Conservation (phyloP, 1,140 invertebrate genomes). For the Aphaenogaster floridana region DNA sequence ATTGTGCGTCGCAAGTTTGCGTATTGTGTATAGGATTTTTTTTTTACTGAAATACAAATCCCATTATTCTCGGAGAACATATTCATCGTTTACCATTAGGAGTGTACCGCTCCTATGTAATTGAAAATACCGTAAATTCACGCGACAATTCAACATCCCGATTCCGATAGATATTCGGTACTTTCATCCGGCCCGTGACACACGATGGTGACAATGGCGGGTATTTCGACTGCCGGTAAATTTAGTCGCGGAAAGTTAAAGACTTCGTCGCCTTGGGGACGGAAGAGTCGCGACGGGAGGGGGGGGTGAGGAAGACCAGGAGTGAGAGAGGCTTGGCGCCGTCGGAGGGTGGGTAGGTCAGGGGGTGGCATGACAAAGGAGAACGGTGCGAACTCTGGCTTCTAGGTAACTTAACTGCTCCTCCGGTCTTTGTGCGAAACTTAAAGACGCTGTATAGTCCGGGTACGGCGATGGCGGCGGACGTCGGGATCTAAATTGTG, state of each 20-base stretch:
- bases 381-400: conserved; percentile 66
- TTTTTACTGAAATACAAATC: neutral
- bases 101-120: neutral
- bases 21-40: neutral
- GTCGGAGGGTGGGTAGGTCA: conserved; percentile 38
- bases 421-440: conserved; percentile 68
- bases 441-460: conserved; percentile 69
- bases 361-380: conserved; percentile 46
- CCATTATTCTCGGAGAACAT: neutral
- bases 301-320: neutral
- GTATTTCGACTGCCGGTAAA: conserved; percentile 58
- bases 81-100: neutral
- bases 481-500: neutral
- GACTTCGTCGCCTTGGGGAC: conserved; percentile 38
- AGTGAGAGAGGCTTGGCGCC: conserved; percentile 23
- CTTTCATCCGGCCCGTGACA: conserved; percentile 38
- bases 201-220: conserved; percentile 38
- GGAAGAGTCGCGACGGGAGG: neutral
- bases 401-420: conserved; percentile 68
- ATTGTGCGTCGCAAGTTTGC: neutral
- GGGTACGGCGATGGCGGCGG: conserved; percentile 4
- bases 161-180: neutral
- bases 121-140: neutral
- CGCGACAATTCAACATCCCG: conserved; percentile 3
- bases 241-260: conserved; percentile 63